Evolutionary conservation across 2,888 invertebrate species (phyloP).

Genomic region (Oxytorus armatus): DNA sequence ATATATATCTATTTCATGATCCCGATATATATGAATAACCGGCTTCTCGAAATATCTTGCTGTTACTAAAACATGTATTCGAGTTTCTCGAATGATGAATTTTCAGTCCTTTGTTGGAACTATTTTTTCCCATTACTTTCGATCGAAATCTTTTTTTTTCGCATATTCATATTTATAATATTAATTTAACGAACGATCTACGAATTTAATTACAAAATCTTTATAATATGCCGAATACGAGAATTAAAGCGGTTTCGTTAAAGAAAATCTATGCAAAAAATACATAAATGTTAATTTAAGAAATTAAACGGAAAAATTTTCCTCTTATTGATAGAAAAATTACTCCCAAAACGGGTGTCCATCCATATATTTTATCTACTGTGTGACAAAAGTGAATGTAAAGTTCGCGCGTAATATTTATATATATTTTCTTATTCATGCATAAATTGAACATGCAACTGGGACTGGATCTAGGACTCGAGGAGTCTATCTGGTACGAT

Average conservation of each 20-base stretch:
- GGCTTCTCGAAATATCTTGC: slow-evolving; percentile 24
- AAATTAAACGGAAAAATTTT: too few species aligned
- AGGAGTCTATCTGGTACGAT: slow-evolving; percentile 23
- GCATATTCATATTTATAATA: not conserved
- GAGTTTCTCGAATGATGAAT: slow-evolving; percentile 10
- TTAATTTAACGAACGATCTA: not conserved
- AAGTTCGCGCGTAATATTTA: not conserved
- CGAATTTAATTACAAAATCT: too few species aligned
- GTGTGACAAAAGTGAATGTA: slow-evolving; percentile 6
- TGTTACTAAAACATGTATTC: slow-evolving; percentile 17
- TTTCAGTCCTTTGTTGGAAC: slow-evolving; percentile 34
- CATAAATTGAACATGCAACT: slow-evolving; percentile 38
- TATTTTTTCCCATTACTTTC: slow-evolving; percentile 9
- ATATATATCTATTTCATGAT: slow-evolving; percentile 40
- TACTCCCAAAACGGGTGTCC: not conserved
- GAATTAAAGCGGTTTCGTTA: too few species aligned
- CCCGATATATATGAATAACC: slow-evolving; percentile 30
- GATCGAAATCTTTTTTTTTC: not conserved
- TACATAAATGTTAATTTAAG: too few species aligned
- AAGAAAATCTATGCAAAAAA: too few species aligned
- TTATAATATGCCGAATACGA: too few species aligned
- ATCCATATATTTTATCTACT: not conserved
- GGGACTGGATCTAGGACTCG: slow-evolving; percentile 33
- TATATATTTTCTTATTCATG: slow-evolving; percentile 19
- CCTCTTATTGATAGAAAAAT: not conserved